Percentiles rank a stretch among this genome's conserved stretches.
Conservation (phyloP, 1,140 invertebrate species). For the Anastatus disparis region DNA sequence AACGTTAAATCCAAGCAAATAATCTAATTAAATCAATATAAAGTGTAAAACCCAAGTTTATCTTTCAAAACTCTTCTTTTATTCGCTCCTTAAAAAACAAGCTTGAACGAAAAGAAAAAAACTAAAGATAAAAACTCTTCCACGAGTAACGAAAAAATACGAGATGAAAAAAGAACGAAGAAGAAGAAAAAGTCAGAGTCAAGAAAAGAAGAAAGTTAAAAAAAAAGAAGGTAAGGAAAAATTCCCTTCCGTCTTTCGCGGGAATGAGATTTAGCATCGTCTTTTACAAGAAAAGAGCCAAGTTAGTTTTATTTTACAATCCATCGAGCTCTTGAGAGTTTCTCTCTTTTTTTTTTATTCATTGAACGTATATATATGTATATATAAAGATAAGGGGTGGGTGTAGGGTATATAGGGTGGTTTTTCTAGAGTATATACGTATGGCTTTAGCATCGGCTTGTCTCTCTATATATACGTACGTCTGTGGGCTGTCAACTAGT, state of each 20-base stretch:
- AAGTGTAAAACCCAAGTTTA: background rate
- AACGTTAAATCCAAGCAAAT: background rate
- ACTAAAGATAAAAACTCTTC: too few relatives aligned
- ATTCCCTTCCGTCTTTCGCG: slow-evolving; percentile 57
- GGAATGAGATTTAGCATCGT: slow-evolving; percentile 63
- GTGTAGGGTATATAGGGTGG: too few relatives aligned
- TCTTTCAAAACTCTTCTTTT: background rate
- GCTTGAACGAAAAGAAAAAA: background rate
- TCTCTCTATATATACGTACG: too few relatives aligned
- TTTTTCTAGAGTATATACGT: slow-evolving; percentile 1
- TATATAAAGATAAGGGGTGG: too few relatives aligned
- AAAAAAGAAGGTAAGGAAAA: slow-evolving; percentile 45
- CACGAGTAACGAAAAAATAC: background rate
- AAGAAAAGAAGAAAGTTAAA: slow-evolving; percentile 15
- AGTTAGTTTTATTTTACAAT: slow-evolving; percentile 70
- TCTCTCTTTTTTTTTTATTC: too few relatives aligned
- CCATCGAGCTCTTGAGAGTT: slow-evolving; percentile 64
- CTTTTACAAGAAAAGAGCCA: slow-evolving; percentile 58
- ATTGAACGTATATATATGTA: too few relatives aligned
- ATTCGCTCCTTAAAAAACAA: background rate
- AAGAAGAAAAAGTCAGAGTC: background rate
- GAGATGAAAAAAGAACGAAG: too few relatives aligned
- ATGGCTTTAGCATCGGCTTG: slow-evolving; percentile 40
- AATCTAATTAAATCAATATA: background rate
- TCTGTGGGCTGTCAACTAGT: slow-evolving; percentile 64